Evolutionary conservation across 2,888 invertebrate species (phyloP), one percentile per base, ranked within the genome.

Genomic region (Anoplius nigerrimus): DNA sequence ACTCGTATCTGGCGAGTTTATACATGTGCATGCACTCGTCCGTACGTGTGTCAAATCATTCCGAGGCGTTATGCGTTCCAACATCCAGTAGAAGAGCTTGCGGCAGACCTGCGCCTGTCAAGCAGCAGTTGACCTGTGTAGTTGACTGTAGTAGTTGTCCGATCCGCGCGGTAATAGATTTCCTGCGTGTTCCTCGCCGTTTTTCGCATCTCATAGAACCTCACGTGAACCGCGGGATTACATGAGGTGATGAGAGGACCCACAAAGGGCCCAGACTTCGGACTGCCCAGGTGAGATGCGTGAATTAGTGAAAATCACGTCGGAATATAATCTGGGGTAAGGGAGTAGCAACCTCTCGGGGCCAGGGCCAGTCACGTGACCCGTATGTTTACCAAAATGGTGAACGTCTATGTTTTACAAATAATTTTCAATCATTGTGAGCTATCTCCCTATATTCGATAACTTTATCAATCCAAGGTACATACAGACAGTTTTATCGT

Each of bases 311-410:
- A 71, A 69, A 64, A 71, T 71, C 66, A 58, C 67, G 62, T 74
- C 68, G 72, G 66, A 75, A 74, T 74, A 71, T 68, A 81, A 80
- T 82, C 80, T 80, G 76, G 83, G 81, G 79, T 82, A 82, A 79
- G 76, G 80, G 79, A 86, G 81, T 75, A 78, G 74, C 82, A 82
- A 83, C 78, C 81, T 84, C 81, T 84, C 68, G 76, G 75, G 72
- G 76, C 80, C 72, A 78, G 78, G 74, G 71, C 76, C 70, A 78
- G 82, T 88, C 88, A 88, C 88, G 88, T 88, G 88, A 88, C 82
- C 84, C 71, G 71, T 84, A 71, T 88, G 88, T 88, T 88, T 88
- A 88, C 88, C 83, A 87, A 88, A 87, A 88, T 88, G 88, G 88
- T 87, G 87, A 83, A 77, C 69, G 55, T 69, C 68, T 76, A 61